A percentile compares a stretch with the other conserved stretches of the same genome.
Evolutionary conservation across 2,113 vertebrate genomes (phyloP).

Genomic region (Pygoscelis antarcticus): DNA sequence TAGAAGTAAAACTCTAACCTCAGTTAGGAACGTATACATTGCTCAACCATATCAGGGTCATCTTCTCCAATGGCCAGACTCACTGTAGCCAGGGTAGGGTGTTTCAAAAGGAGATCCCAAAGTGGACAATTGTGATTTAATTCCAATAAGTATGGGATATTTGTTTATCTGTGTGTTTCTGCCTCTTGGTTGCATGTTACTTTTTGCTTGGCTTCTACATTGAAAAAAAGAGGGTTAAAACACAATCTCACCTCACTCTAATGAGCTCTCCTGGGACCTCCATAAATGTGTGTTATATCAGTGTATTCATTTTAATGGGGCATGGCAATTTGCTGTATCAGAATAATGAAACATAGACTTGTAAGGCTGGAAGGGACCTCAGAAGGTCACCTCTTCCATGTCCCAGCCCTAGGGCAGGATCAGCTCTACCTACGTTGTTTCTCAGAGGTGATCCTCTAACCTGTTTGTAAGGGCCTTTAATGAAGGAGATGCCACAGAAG

Average conservation of each 20-base stretch:
- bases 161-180: neutral
- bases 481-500: slow-evolving; percentile 8
- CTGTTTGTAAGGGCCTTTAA: neutral
- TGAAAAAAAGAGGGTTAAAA: neutral
- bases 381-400: slow-evolving; percentile 13
- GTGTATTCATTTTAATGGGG: slow-evolving; percentile 25
- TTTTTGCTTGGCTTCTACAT: neutral
- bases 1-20: neutral
- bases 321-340: neutral
- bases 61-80: neutral
- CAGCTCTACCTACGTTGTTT: slow-evolving; percentile 3
- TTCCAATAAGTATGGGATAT: neutral
- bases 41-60: neutral
- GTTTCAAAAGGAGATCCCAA: neutral
- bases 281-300: neutral
- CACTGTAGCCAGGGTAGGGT: neutral
- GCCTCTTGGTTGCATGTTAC: neutral
- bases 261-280: slow-evolving; percentile 30
- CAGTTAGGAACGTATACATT: neutral
- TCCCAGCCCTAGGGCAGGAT: slow-evolving; percentile 36
- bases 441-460: neutral
- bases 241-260: slow-evolving; percentile 33
- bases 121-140: neutral
- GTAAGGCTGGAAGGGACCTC: slow-evolving; percentile 2
- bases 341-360: slow-evolving; percentile 5